Evolutionary conservation across 2,797 vertebrate genomes (phyloP).

Genomic region (Euthynnus affinis): DNA sequence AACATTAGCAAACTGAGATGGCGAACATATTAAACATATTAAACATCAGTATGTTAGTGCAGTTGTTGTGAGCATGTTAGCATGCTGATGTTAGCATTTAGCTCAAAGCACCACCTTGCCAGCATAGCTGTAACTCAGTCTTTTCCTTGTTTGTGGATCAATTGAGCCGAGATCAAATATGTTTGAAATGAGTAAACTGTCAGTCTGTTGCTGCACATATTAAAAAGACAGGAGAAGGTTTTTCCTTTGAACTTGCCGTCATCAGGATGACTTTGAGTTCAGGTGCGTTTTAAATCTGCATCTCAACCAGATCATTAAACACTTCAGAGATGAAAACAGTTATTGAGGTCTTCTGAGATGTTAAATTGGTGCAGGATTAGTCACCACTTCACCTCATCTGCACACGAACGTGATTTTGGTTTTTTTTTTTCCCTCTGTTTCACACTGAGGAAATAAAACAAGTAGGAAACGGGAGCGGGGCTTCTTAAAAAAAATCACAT

Average conservation of each 20-base stretch:
- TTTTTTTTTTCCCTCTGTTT: neutral
- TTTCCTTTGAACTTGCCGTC: slow-evolving; percentile 10
- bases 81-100: no score
- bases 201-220: no score
- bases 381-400: slow-evolving; percentile 33
- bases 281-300: neutral
- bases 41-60: no score
- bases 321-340: slow-evolving; percentile 16
- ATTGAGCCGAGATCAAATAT: no score
- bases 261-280: slow-evolving; percentile 4
- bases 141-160: no score
- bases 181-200: neutral
- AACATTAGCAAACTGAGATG: no score
- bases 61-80: no score
- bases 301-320: slow-evolving; percentile 12
- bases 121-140: no score
- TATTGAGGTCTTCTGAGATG: neutral
- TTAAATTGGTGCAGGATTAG: slow-evolving; percentile 20
- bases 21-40: no score
- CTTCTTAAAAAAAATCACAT: neutral
- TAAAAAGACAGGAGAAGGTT: slow-evolving; percentile 8
- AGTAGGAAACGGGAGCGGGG: neutral
- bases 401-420: slow-evolving; percentile 15
- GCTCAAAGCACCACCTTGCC: no score
- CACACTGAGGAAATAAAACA: neutral